Conservation (phyloP, 2,888 invertebrate species). For the Candidula unifasciata region DNA sequence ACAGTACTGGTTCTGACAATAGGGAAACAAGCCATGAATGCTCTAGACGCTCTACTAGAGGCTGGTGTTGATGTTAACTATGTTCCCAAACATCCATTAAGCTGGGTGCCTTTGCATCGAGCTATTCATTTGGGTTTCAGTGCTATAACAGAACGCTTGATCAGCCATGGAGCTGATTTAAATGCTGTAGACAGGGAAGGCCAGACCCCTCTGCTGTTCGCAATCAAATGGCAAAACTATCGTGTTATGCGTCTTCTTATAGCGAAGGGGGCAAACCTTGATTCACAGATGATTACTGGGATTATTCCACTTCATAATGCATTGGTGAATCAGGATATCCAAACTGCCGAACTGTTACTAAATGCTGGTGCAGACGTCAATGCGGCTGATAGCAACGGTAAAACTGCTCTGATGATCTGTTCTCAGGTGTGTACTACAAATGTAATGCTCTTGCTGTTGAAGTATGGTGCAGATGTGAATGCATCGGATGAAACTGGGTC, state of each 20-base stretch:
- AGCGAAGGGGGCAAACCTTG: conserved; percentile 15
- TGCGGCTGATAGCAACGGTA: not conserved
- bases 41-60: not conserved
- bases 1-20: conserved; percentile 30
- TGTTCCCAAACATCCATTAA: not conserved
- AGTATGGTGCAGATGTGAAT: conserved; percentile 36
- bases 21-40: not conserved
- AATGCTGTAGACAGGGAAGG: not conserved
- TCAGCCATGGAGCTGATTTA: conserved; percentile 29
- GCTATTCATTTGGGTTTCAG: not conserved
- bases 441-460: conserved; percentile 8
- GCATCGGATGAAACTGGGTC: conserved; percentile 13
- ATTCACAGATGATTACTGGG: conserved; percentile 22
- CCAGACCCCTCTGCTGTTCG: conserved; percentile 8
- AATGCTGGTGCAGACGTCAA: conserved; percentile 31
- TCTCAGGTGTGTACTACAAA: not conserved
- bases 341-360: conserved; percentile 25
- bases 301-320: conserved; percentile 11
- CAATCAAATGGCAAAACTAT: not conserved
- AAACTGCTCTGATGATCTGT: conserved; percentile 28
- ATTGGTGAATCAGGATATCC: not conserved
- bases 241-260: not conserved
- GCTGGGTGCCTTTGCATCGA: conserved; percentile 14
- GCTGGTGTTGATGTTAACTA: conserved; percentile 35
- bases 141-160: not conserved